These are phyloP conservation scores for Abscondita cerata DNA, from an alignment of 2,888 invertebrate genomes.

Conservation along the genomic window DNA sequence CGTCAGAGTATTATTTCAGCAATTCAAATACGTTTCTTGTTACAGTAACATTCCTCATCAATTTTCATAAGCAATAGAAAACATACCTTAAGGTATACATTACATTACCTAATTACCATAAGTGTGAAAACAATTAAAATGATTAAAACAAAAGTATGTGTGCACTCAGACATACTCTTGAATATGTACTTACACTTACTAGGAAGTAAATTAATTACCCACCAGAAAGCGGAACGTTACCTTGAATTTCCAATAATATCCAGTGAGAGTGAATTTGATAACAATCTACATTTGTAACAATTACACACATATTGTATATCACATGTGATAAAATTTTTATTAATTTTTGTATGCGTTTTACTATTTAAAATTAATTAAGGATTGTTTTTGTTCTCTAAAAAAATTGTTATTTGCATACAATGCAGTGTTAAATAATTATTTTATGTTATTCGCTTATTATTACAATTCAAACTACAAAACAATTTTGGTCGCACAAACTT, in stretches of 20 bases:
- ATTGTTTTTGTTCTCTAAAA: no score
- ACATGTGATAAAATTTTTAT: background rate
- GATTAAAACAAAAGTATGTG: no score
- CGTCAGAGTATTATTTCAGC: no score
- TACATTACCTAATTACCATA: no score
- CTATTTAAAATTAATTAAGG: background rate
- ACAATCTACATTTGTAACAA: background rate
- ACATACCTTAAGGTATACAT: no score
- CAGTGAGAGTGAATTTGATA: conserved; percentile 4
- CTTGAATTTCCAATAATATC: conserved; percentile 10
- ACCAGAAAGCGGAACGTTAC: conserved; percentile 9
- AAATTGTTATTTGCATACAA: background rate
- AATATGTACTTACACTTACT: background rate
- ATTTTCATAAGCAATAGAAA: no score
- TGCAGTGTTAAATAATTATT: background rate
- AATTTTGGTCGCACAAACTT: conserved; percentile 1
- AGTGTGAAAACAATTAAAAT: no score
- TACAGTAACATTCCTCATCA: no score
- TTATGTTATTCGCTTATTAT: background rate
- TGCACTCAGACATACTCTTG: no score
- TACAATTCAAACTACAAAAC: background rate
- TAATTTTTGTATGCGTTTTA: background rate
- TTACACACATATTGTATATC: background rate
- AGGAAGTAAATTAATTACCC: conserved; percentile 5
- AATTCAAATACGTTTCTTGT: no score